Conservation (phyloP, 2,113 vertebrate species). For the Eudyptes chrysolophus region DNA sequence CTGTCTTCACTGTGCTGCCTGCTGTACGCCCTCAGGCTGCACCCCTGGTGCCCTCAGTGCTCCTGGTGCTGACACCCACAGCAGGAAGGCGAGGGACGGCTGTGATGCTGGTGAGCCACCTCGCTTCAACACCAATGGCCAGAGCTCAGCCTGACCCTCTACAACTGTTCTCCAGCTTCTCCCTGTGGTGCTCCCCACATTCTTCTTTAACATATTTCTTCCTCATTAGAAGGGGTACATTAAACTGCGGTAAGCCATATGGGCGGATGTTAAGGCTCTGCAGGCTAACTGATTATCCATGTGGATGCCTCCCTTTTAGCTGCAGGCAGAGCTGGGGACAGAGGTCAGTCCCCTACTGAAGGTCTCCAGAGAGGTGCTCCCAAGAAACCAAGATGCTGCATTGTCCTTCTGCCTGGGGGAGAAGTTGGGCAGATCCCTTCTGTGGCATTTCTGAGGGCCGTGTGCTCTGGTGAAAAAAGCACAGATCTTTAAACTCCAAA, state of each 20-base stretch:
- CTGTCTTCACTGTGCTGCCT: not conserved
- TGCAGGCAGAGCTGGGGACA: not conserved
- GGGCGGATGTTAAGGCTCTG: rapidly evolving
- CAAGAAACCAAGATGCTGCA: not conserved
- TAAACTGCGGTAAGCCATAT: not conserved
- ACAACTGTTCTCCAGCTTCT: not conserved
- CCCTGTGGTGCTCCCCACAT: no score
- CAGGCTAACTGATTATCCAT: not conserved
- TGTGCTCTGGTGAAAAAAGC: not conserved
- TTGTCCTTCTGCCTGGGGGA: not conserved
- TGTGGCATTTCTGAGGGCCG: not conserved
- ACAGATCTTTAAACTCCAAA: not conserved
- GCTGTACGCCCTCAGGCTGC: rapidly evolving
- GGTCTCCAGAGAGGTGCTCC: rapidly evolving
- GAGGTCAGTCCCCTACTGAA: not conserved
- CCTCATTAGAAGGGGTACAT: not conserved
- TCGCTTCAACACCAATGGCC: rapidly evolving
- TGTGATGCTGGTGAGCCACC: not conserved
- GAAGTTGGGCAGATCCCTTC: not conserved
- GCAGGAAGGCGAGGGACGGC: not conserved
- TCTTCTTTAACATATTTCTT: not conserved
- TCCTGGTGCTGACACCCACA: not conserved
- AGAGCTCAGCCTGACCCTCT: not conserved
- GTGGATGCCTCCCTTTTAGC: not conserved
- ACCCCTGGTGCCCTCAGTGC: rapidly evolving